A percentile compares a stretch with the other conserved stretches of the same genome.
phyloP scores from a whole-genome alignment of 2,888 invertebrate genomes.

The Catocala nupta region DNA sequence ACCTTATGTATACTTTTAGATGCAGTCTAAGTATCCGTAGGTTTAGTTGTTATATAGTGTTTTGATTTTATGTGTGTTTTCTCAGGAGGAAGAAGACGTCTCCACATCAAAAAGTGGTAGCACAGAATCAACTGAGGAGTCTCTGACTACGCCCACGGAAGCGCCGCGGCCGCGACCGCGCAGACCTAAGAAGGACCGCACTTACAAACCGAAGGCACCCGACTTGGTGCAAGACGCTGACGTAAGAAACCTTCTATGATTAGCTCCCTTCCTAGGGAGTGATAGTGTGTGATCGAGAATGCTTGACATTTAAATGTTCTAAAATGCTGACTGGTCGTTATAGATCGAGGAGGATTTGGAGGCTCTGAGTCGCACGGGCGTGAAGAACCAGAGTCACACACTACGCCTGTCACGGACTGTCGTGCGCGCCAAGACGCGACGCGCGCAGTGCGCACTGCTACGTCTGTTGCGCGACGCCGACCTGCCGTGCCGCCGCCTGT shows the following conservation, averaged over 20 bases:
- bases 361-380: slow-evolving; percentile 91
- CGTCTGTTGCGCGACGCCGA: slow-evolving; percentile 93
- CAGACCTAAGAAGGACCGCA: slow-evolving; percentile 76
- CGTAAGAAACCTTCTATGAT: slow-evolving; percentile 59
- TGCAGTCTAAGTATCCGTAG: no score
- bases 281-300: no score
- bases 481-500: slow-evolving; percentile 93
- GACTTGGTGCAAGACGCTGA: slow-evolving; percentile 82
- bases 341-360: slow-evolving; percentile 96
- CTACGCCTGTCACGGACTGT: slow-evolving; percentile 96
- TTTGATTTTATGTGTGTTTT: neutral
- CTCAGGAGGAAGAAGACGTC: slow-evolving; percentile 77
- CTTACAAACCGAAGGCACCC: slow-evolving; percentile 75
- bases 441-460: slow-evolving; percentile 92
- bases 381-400: slow-evolving; percentile 96
- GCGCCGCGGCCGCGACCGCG: slow-evolving; percentile 56
- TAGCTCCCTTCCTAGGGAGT: no score
- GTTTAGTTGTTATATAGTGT: no score
- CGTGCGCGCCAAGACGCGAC: slow-evolving; percentile 95
- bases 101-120: slow-evolving; percentile 71
- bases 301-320: no score
- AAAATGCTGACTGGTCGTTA: neutral
- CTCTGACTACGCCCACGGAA: slow-evolving; percentile 52
- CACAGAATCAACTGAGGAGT: slow-evolving; percentile 65
- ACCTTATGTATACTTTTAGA: no score